Conservation (phyloP, 2,113 vertebrate genomes). For the Gadus chalcogrammus region DNA sequence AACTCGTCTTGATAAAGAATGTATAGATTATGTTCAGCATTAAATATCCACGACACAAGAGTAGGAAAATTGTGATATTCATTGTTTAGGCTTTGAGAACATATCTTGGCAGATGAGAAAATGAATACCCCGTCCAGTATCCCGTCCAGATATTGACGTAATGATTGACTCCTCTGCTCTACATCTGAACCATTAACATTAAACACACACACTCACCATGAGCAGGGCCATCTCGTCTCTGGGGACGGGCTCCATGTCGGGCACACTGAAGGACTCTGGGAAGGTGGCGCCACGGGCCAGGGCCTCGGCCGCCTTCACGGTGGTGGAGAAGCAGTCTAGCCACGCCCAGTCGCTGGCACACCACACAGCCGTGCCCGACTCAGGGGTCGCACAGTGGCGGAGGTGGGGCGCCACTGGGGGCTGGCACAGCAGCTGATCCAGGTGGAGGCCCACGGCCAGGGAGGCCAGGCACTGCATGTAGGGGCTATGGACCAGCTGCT, state of each 20-base stretch:
- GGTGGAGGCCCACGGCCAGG: conserved; percentile 88
- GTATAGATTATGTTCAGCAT: no score
- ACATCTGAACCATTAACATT: no score
- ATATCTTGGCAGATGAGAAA: no score
- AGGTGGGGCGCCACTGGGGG: conserved; percentile 84
- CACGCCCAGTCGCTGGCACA: conserved; percentile 92
- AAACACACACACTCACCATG: conserved; percentile 75
- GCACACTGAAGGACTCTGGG: conserved; percentile 89
- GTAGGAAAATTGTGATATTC: no score
- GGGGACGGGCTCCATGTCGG: conserved; percentile 90
- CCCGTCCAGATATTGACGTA: no score
- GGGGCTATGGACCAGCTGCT: conserved; percentile 95
- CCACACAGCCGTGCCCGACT: conserved; percentile 75
- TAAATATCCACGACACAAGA: no score
- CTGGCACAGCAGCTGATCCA: conserved; percentile 87
- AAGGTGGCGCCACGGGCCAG: conserved; percentile 86
- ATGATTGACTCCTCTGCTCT: no score
- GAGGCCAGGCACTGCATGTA: conserved; percentile 98
- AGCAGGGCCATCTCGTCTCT: conserved; percentile 88
- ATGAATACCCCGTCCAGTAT: no score
- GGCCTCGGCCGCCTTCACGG: conserved; percentile 92
- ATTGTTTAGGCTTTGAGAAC: no score
- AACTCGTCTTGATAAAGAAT: no score
- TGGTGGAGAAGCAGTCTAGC: conserved; percentile 94
- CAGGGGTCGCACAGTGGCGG: conserved; percentile 70